Conservation (phyloP, 2,888 invertebrate species). For the Melinaea marsaeus region DNA sequence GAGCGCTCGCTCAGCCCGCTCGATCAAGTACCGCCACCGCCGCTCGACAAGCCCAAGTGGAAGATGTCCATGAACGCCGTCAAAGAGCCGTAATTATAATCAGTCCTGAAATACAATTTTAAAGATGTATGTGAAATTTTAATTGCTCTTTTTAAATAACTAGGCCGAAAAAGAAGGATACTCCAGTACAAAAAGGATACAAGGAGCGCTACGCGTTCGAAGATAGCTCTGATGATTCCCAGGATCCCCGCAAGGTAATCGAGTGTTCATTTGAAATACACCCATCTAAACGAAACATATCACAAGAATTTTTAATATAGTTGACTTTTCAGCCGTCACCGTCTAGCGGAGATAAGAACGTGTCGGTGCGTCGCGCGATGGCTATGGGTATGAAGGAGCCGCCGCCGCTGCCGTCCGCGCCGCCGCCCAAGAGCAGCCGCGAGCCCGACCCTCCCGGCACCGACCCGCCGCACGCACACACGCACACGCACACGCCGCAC, state of each 20-base stretch:
- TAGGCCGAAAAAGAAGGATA: constrained; percentile 80
- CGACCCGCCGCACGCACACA: constrained; percentile 46
- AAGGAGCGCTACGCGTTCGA: constrained; percentile 73
- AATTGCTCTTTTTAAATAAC: constrained; percentile 29
- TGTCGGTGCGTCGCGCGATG: constrained; percentile 80
- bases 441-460: constrained; percentile 79
- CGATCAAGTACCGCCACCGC: constrained; percentile 71
- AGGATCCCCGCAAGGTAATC: constrained; percentile 58
- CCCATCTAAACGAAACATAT: too few relatives aligned
- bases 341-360: constrained; percentile 71
- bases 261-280: too few relatives aligned
- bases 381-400: constrained; percentile 81
- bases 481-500: constrained; percentile 30
- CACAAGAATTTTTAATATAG: too few relatives aligned
- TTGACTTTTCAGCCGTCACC: constrained; percentile 38
- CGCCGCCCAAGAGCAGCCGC: constrained; percentile 66
- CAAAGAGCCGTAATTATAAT: constrained; percentile 67
- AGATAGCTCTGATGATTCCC: constrained; percentile 73
- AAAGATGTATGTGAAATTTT: constrained; percentile 8
- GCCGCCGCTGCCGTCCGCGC: constrained; percentile 74
- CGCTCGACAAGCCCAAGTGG: constrained; percentile 80
- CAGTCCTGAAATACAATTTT: background rate
- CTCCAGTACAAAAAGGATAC: constrained; percentile 73
- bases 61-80: constrained; percentile 83
- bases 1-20: constrained; percentile 67